Evolutionary conservation across 2,888 invertebrate genomes (phyloP).

Genomic region (Rotaria socialis): DNA sequence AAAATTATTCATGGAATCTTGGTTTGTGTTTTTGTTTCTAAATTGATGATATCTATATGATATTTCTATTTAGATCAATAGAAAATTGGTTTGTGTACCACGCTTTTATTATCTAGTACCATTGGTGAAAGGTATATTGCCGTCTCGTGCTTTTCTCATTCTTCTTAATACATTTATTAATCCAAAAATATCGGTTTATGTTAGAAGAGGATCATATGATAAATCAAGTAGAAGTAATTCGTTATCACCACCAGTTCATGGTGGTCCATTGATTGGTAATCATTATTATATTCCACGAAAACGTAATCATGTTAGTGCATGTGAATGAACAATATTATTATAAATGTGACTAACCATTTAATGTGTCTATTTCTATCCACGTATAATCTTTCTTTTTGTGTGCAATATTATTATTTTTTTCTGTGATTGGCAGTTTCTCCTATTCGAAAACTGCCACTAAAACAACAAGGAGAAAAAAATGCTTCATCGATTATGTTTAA

Average conservation of each 20-base stretch:
- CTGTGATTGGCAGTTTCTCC: not conserved
- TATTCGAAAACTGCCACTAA: not conserved
- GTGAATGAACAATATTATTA: not conserved
- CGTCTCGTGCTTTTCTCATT: not conserved
- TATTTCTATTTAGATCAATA: not conserved
- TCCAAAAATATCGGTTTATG: not conserved
- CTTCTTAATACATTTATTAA: conserved; percentile 26
- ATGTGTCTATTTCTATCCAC: not conserved
- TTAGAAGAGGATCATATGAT: not conserved
- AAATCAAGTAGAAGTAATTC: not conserved
- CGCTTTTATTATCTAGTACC: conserved; percentile 40
- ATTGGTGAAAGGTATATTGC: conserved; percentile 38
- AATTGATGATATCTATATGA: not conserved
- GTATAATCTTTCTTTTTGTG: not conserved
- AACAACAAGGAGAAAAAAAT: not conserved
- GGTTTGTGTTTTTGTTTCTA: not conserved
- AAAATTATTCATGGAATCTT: conserved; percentile 43
- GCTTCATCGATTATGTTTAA: not conserved
- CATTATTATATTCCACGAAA: not conserved
- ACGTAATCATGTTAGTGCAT: conserved; percentile 12
- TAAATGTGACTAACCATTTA: not conserved
- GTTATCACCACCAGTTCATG: not conserved
- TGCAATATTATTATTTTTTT: not conserved
- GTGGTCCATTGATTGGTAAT: not conserved
- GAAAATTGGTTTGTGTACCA: conserved; percentile 46